A percentile compares a stretch with the other conserved stretches of the same genome.
phyloP scores from a whole-genome alignment of 2,113 vertebrate species.

The Nothobranchius kuhntae region DNA sequence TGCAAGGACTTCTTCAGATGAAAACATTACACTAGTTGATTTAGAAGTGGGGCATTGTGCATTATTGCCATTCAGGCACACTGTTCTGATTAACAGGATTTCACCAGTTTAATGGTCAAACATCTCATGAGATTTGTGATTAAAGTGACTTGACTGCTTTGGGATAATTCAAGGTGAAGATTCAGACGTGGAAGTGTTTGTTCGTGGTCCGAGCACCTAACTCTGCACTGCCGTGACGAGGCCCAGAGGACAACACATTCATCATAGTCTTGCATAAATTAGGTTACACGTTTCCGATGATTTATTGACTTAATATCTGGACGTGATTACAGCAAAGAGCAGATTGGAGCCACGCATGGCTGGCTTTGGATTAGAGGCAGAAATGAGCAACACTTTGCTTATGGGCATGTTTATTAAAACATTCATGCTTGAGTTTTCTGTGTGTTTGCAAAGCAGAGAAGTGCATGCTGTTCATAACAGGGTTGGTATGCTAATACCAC shows the following conservation, averaged over 20 bases:
- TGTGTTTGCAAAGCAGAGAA: conserved; percentile 30
- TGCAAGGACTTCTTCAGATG: conserved; percentile 16
- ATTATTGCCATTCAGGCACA: conserved; percentile 9
- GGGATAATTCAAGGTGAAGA: conserved; percentile 54
- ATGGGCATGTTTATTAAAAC: conserved; percentile 23
- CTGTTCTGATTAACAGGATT: conserved; percentile 19
- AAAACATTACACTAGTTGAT: conserved; percentile 19
- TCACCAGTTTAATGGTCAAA: conserved; percentile 33
- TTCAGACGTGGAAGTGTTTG: conserved; percentile 39
- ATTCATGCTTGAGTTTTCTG: conserved; percentile 10
- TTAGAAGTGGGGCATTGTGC: conserved; percentile 19
- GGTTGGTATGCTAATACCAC: conserved; percentile 62
- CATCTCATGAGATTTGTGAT: conserved; percentile 28
- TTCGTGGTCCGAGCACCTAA: conserved; percentile 45
- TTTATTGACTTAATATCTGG: conserved; percentile 77
- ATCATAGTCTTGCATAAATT: conserved; percentile 69
- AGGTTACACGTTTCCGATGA: conserved; percentile 73
- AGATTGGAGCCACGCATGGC: conserved; percentile 68
- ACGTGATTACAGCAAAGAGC: conserved; percentile 70
- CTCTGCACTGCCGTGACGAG: conserved; percentile 27
- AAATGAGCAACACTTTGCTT: conserved; percentile 54
- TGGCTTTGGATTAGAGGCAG: conserved; percentile 67
- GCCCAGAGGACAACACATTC: conserved; percentile 72
- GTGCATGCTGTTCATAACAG: conserved; percentile 31
- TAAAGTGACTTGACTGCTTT: conserved; percentile 35